Percentiles rank a stretch among this genome's conserved stretches.
phyloP scores from a whole-genome alignment of 2,888 invertebrate species.

The Andrena haemorrhoa region DNA sequence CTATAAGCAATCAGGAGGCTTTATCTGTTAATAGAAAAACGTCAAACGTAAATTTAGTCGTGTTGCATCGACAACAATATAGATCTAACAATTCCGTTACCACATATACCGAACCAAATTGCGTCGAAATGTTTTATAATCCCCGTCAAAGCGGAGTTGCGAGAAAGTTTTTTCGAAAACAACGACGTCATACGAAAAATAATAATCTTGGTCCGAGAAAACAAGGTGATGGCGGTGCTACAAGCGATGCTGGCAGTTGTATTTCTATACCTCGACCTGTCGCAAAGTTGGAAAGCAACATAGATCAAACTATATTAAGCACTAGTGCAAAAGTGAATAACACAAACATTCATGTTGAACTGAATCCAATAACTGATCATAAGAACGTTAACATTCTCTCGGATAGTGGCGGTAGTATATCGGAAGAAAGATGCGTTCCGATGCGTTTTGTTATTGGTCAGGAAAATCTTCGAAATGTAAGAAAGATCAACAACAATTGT shows the following conservation, averaged over 20 bases:
- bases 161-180: conserved; percentile 95
- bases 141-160: conserved; percentile 97
- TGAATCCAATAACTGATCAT: conserved; percentile 87
- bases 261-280: conserved; percentile 85
- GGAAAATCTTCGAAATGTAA: conserved; percentile 77
- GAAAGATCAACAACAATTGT: conserved; percentile 76
- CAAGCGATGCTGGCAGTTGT: conserved; percentile 87
- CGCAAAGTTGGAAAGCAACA: conserved; percentile 84
- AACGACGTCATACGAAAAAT: conserved; percentile 90
- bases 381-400: conserved; percentile 89
- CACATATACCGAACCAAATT: conserved; percentile 87
- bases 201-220: conserved; percentile 90
- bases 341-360: conserved; percentile 91
- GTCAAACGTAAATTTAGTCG: conserved; percentile 90
- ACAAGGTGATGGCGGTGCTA: conserved; percentile 87
- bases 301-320: conserved; percentile 87
- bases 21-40: conserved; percentile 76
- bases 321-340: conserved; percentile 93
- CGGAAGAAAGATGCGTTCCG: conserved; percentile 79
- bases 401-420: conserved; percentile 87
- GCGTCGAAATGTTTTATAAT: conserved; percentile 95
- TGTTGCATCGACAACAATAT: conserved; percentile 90
- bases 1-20: conserved; percentile 79
- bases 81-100: conserved; percentile 89
- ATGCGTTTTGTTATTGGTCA: conserved; percentile 84